Evolutionary conservation across 2,888 invertebrate genomes (phyloP).

Genomic region (Scaeva pyrastri): DNA sequence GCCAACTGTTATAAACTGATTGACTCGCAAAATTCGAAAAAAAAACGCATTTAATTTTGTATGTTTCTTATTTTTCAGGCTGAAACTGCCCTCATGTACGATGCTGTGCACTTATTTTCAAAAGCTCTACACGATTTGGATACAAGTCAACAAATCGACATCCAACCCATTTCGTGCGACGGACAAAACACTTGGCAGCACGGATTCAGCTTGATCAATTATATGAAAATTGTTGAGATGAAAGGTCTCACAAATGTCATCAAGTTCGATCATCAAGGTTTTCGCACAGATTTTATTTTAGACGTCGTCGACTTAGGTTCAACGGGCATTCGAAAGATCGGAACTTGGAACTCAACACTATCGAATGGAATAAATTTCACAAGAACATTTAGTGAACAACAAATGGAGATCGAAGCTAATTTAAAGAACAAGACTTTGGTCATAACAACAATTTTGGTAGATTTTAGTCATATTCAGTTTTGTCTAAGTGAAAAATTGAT

Average conservation of each 20-base stretch:
- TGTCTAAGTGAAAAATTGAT: not conserved
- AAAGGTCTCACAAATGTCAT: slow-evolving; percentile 96
- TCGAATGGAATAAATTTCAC: slow-evolving; percentile 93
- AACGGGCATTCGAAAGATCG: slow-evolving; percentile 92
- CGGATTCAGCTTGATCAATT: slow-evolving; percentile 97
- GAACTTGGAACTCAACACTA: slow-evolving; percentile 93
- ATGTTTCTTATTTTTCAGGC: slow-evolving; percentile 86
- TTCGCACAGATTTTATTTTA: slow-evolving; percentile 94
- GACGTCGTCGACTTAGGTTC: slow-evolving; percentile 96
- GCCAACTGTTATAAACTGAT: too few relatives aligned
- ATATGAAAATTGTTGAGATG: slow-evolving; percentile 98
- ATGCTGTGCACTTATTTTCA: slow-evolving; percentile 97
- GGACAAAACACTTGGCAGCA: slow-evolving; percentile 96
- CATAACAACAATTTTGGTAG: slow-evolving; percentile 96
- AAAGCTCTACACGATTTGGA: slow-evolving; percentile 96
- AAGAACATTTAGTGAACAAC: slow-evolving; percentile 92
- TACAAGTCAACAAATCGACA: slow-evolving; percentile 94
- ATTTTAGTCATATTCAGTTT: slow-evolving; percentile 79
- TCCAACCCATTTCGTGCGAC: slow-evolving; percentile 94
- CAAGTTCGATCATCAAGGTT: slow-evolving; percentile 97
- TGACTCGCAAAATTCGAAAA: too few relatives aligned
- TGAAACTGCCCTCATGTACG: slow-evolving; percentile 98
- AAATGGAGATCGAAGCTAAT: slow-evolving; percentile 94
- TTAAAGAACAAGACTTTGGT: slow-evolving; percentile 95
- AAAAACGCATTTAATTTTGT: too few relatives aligned